phyloP scores from a whole-genome alignment of 64 coral and sea anemone genomes.

The Montipora foliosa region DNA sequence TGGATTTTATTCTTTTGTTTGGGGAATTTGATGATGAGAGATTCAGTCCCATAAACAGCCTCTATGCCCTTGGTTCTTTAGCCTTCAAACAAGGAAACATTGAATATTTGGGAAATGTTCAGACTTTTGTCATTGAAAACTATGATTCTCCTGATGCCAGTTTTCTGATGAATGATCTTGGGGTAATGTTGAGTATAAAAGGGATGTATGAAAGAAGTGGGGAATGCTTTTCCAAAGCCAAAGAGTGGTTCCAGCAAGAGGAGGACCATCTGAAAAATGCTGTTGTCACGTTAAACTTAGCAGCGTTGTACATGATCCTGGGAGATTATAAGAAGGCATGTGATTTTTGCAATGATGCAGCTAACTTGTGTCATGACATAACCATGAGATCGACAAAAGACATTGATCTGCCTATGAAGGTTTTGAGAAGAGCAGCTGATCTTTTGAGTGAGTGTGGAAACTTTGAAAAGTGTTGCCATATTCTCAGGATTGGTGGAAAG shows the following conservation, averaged over 20 bases:
- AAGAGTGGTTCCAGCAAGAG: background rate
- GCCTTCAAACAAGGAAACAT: background rate
- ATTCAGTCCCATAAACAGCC: background rate
- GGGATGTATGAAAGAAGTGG: background rate
- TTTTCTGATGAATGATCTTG: conserved; percentile 13
- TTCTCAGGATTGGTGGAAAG: background rate
- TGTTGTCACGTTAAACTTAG: background rate
- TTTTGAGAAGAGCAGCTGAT: background rate
- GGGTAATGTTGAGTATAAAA: background rate
- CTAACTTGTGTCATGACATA: background rate
- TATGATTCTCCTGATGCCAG: background rate
- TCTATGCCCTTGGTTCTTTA: background rate
- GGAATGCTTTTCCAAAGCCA: background rate
- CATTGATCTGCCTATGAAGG: background rate
- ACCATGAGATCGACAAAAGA: background rate
- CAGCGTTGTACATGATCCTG: background rate
- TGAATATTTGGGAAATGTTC: background rate
- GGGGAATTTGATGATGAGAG: background rate
- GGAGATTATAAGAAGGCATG: background rate
- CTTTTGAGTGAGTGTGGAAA: background rate
- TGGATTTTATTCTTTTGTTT: too few relatives aligned
- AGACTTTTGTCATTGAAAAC: background rate
- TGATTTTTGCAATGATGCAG: background rate
- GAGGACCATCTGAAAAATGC: background rate
- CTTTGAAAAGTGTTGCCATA: background rate